Conservation (phyloP, 2,797 vertebrate species). For the Heliangelus exortis region DNA sequence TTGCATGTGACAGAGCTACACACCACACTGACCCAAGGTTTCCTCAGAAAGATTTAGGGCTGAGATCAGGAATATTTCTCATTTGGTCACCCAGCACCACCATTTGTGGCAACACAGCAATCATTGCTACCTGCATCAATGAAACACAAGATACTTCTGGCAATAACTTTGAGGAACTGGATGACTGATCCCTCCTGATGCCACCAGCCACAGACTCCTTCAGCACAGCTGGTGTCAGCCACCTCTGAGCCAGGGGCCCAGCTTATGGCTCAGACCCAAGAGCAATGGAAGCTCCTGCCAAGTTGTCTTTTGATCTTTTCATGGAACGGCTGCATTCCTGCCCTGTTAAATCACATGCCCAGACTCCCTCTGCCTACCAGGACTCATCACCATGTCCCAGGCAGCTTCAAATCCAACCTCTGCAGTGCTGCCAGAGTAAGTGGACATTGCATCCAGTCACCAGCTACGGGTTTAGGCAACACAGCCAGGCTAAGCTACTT, state of each 20-base stretch:
- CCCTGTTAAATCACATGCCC: background rate
- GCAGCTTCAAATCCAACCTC: background rate
- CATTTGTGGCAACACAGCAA: background rate
- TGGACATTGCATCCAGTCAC: background rate
- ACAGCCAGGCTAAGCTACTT: background rate
- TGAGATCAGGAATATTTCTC: background rate
- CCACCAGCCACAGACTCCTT: background rate
- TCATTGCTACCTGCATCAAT: background rate
- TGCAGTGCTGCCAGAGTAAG: background rate
- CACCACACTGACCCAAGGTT: background rate
- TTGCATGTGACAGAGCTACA: fast-evolving
- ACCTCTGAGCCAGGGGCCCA: background rate
- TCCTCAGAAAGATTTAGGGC: background rate
- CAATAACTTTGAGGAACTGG: background rate
- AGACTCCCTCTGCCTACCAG: background rate
- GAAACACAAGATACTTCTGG: background rate
- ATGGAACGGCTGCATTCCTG: constrained; percentile 34
- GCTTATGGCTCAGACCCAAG: constrained; percentile 9
- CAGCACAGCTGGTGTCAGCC: background rate
- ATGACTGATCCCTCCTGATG: background rate
- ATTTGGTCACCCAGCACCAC: background rate
- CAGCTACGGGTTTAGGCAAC: background rate
- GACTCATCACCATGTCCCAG: background rate
- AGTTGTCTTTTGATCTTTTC: constrained; percentile 46
- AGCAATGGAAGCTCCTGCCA: background rate